These are phyloP conservation scores for Haliclona indistincta DNA, from an alignment of 37 sponge, comb jelly and placozoan genomes.

Conservation along the genomic window DNA sequence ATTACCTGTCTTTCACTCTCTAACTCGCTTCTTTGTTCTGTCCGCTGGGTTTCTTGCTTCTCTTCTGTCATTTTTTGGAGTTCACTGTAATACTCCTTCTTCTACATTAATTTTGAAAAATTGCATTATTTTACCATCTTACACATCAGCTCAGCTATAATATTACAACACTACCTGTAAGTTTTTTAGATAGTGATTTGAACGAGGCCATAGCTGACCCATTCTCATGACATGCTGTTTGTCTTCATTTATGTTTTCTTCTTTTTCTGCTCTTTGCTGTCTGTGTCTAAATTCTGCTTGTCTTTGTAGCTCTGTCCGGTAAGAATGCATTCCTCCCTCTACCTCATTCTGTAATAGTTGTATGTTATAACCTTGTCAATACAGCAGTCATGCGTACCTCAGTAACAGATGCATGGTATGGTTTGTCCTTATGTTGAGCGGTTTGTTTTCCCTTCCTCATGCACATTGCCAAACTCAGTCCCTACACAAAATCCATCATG, in stretches of 20 bases:
- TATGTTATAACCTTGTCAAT: too few species aligned
- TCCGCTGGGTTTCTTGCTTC: neutral
- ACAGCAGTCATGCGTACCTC: too few species aligned
- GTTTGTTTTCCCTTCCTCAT: too few species aligned
- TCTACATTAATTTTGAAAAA: neutral
- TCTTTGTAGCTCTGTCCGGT: slow-evolving; percentile 30
- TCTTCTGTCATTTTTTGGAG: slow-evolving; percentile 3
- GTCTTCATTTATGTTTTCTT: slow-evolving; percentile 11
- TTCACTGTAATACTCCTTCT: slow-evolving; percentile 3
- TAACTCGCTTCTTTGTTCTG: neutral
- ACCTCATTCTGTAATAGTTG: too few species aligned
- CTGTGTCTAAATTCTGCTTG: slow-evolving; percentile 53
- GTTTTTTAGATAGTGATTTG: neutral
- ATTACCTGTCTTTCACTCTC: neutral
- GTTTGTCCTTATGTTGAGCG: too few species aligned
- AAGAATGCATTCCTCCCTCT: too few species aligned
- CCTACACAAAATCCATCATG: too few species aligned
- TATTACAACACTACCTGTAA: neutral
- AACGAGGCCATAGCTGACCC: slow-evolving; percentile 5
- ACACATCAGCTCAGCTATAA: too few species aligned
- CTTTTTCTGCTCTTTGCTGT: slow-evolving; percentile 11
- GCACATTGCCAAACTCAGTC: too few species aligned
- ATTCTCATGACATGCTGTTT: neutral
- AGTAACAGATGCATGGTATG: too few species aligned
- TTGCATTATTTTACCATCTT: too few species aligned